These are phyloP conservation scores for Uloborus plumipes DNA, from an alignment of 2,888 invertebrate genomes.

Conservation along the genomic window DNA sequence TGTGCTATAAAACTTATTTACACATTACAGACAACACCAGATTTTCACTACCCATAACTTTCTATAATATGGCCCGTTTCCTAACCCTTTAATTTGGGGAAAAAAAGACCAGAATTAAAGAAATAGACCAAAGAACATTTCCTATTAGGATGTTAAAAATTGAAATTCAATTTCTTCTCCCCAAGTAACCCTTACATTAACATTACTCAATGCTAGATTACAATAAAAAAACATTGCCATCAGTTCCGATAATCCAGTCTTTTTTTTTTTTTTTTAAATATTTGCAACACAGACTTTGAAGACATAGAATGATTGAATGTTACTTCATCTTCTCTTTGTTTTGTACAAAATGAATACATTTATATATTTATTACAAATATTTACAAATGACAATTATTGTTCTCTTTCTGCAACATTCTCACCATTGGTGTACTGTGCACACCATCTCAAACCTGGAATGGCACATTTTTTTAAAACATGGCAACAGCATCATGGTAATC, in stretches of 20 bases:
- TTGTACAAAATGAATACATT: slow-evolving; percentile 63
- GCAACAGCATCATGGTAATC: slow-evolving; percentile 37
- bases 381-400: slow-evolving; percentile 49
- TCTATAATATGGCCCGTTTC: slow-evolving; percentile 56
- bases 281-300: slow-evolving; percentile 48
- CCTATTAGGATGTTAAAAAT: slow-evolving; percentile 33
- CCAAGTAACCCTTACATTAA: slow-evolving; percentile 24
- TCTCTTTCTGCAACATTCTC: slow-evolving; percentile 1
- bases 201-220: slow-evolving; percentile 34
- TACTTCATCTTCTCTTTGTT: slow-evolving; percentile 15
- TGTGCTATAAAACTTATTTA: slow-evolving; percentile 53
- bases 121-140: slow-evolving; percentile 54
- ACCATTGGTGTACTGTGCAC: no score
- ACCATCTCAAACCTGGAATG: slow-evolving; percentile 57
- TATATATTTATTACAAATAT: slow-evolving; percentile 50
- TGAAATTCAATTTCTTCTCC: slow-evolving; percentile 23
- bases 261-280: slow-evolving; percentile 35
- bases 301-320: slow-evolving; percentile 15
- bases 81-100: slow-evolving; percentile 51
- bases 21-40: slow-evolving; percentile 39
- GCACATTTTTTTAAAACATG: slow-evolving; percentile 54
- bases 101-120: slow-evolving; percentile 49
- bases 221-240: slow-evolving; percentile 47
- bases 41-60: slow-evolving; percentile 59
- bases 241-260: slow-evolving; percentile 10